Percentiles rank a stretch among this genome's conserved stretches.
phyloP scores from a whole-genome alignment of 35 echinoderm and acorn worm species.

The Acanthaster planci region DNA sequence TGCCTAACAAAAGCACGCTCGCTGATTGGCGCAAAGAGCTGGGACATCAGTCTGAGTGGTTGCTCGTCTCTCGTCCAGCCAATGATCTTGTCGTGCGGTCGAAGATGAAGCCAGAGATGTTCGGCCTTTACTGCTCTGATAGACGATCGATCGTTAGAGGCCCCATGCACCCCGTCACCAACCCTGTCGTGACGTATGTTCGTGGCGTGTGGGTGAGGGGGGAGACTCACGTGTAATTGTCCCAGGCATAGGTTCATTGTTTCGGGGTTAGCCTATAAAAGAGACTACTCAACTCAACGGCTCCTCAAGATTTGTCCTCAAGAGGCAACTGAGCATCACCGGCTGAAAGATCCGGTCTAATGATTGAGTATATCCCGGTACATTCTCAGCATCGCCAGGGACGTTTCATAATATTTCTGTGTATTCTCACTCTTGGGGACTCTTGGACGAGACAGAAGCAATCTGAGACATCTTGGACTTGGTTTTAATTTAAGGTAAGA shows the following conservation, averaged over 20 bases:
- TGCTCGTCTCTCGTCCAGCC: not conserved
- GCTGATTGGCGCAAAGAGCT: constrained; percentile 13
- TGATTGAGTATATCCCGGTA: no score
- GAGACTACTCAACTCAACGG: not conserved
- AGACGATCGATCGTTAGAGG: not conserved
- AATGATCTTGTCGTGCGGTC: constrained; percentile 3
- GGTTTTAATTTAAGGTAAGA: no score
- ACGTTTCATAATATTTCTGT: no score
- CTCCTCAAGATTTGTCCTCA: not conserved
- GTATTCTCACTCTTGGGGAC: no score
- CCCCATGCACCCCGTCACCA: not conserved
- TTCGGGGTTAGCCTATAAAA: constrained; percentile 8
- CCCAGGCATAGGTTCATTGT: not conserved
- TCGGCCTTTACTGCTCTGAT: not conserved
- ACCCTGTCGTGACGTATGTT: constrained; percentile 24
- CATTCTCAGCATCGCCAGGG: no score
- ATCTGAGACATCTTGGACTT: no score
- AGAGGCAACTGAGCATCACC: not conserved
- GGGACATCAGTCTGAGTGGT: not conserved
- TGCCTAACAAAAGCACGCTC: constrained; percentile 10
- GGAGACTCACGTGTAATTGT: not conserved
- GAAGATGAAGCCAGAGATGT: constrained; percentile 1
- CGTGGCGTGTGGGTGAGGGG: not conserved
- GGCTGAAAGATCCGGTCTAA: not conserved
- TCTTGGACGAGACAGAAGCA: no score